Conservation (phyloP, 2,888 invertebrate genomes). For the Lasioglossum malachurum region DNA sequence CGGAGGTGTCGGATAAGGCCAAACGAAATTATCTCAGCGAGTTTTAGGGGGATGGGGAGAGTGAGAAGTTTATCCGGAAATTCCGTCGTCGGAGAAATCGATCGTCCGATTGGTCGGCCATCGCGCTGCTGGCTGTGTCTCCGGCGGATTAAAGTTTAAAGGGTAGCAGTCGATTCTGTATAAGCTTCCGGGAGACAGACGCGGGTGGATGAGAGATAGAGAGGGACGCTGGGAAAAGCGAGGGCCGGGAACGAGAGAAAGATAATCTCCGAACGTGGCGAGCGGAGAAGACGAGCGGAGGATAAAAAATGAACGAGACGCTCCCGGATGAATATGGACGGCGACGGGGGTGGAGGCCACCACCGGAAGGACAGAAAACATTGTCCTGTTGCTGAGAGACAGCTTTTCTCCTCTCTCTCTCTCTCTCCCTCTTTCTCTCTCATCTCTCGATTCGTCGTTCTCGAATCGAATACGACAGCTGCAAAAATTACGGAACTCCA, state of each 20-base stretch:
- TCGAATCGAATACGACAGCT: conserved; percentile 53
- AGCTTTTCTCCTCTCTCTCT: too few relatives aligned
- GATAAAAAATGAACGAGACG: conserved; percentile 57
- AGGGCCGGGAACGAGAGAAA: not conserved
- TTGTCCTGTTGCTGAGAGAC: too few relatives aligned
- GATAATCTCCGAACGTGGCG: conserved; percentile 4
- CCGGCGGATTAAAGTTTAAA: conserved; percentile 63
- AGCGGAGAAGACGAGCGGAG: conserved; percentile 5
- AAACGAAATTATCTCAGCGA: conserved; percentile 48
- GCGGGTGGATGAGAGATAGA: not conserved
- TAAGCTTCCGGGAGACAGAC: conserved; percentile 39
- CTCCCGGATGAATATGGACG: conserved; percentile 36
- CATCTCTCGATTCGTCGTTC: conserved; percentile 18
- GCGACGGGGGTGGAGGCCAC: not conserved
- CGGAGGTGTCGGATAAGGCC: conserved; percentile 9
- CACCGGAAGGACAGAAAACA: too few relatives aligned
- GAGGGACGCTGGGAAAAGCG: not conserved
- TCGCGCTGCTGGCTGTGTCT: conserved; percentile 46
- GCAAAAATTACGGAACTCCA: conserved; percentile 66
- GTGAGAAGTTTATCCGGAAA: conserved; percentile 55
- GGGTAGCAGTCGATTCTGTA: conserved; percentile 51
- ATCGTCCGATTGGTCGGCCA: conserved; percentile 48
- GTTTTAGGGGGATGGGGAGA: not conserved
- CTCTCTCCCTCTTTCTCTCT: too few relatives aligned
- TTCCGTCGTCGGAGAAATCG: conserved; percentile 48